Evolutionary conservation across 1,140 invertebrate species (phyloP).

Genomic region (Thaumatotibia leucotreta): DNA sequence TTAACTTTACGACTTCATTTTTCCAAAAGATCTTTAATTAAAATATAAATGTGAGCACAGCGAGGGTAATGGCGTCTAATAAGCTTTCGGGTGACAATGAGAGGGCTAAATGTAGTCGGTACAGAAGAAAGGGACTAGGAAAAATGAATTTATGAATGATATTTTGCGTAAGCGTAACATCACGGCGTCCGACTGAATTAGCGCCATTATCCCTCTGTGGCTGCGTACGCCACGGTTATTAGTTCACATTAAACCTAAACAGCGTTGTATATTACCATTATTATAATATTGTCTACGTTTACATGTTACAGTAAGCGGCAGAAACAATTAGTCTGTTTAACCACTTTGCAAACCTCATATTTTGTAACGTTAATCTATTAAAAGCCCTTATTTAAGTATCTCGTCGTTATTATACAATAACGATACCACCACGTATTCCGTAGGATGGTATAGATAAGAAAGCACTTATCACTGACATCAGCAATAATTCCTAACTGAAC

Average conservation of each 20-base stretch:
- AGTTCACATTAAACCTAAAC: background rate
- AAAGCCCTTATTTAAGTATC: no score
- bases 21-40: background rate
- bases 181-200: constrained; percentile 9
- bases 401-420: no score
- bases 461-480: background rate
- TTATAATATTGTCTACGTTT: no score
- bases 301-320: background rate
- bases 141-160: constrained; percentile 14
- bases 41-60: constrained; percentile 11
- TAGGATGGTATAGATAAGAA: no score
- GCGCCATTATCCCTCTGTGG: background rate
- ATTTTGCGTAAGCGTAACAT: constrained; percentile 8
- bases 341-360: no score
- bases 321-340: no score
- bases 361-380: no score
- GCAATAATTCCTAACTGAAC: background rate
- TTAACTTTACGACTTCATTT: constrained; percentile 3
- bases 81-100: constrained; percentile 12
- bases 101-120: background rate
- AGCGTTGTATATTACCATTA: background rate
- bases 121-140: background rate
- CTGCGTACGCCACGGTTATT: constrained; percentile 1
- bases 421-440: no score
- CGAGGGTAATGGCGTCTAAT: constrained; percentile 3